phyloP scores from a whole-genome alignment of 2,888 invertebrate genomes.

The Cataglyphis altisquamis region DNA sequence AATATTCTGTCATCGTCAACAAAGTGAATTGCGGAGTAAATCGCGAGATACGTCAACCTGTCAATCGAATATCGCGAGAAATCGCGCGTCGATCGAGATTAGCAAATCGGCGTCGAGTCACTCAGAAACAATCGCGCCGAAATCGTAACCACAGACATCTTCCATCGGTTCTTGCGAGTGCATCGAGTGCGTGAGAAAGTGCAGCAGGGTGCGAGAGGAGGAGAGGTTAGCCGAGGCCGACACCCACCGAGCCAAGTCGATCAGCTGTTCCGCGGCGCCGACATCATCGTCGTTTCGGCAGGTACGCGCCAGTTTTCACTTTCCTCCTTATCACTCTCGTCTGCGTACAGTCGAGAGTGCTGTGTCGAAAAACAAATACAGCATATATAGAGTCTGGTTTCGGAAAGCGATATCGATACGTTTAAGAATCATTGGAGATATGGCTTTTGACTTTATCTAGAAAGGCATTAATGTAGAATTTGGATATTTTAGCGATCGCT shows the following conservation, averaged over 20 bases:
- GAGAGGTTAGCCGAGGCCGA: conserved; percentile 72
- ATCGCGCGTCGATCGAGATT: not conserved
- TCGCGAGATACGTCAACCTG: not conserved
- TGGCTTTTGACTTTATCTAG: not conserved
- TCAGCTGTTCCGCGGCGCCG: conserved; percentile 78
- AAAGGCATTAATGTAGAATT: not conserved
- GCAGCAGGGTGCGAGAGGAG: conserved; percentile 23
- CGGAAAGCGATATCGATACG: not conserved
- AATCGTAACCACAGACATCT: not conserved
- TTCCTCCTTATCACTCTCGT: conserved; percentile 20
- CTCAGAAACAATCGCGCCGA: not conserved
- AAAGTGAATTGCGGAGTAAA: not conserved
- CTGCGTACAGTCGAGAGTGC: not conserved
- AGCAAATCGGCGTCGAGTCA: not conserved
- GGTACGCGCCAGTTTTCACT: conserved; percentile 56
- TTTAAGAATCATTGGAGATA: not conserved
- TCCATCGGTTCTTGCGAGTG: conserved; percentile 20
- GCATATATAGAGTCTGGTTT: not conserved
- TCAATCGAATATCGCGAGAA: not conserved
- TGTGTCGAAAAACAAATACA: not conserved
- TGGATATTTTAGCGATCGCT: not conserved
- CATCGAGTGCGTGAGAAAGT: conserved; percentile 44
- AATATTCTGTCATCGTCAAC: not conserved
- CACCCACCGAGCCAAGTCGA: conserved; percentile 69
- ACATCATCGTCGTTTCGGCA: conserved; percentile 49